Evolutionary conservation across 2,888 invertebrate genomes (phyloP), one percentile per base, ranked within the genome.

Genomic region (Torymus texanus): DNA sequence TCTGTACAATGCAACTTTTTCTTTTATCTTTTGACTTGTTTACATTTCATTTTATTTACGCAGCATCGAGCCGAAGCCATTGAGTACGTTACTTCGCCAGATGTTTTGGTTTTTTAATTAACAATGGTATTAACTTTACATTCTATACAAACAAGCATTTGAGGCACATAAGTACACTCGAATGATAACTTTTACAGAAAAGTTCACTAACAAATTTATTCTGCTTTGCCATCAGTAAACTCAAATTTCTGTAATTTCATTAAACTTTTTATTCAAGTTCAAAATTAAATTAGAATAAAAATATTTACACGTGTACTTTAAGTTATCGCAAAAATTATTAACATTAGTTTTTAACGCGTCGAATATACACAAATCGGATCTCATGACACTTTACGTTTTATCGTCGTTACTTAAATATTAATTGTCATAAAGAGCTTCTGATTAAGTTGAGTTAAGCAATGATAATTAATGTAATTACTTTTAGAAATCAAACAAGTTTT

Each of bases 221-320:
- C 78, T 81, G 78, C 81, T 78, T 81, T 81, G 81, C 78, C 81
- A 81, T 65, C 75, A 78, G 81, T 78, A 81, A 81, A 76, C 81
- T 75, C 65, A 68, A 78, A 78, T 76, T 74, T 81, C 81, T 78
- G 78, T 21, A 79, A 76, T 41, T 53, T 59, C 68, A 2, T 59
- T 79, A 63, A 71, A 71, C 21, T 74, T 16, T 81, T 77, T 81
- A 75, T 79, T 78, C 51, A 79, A 61, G 75, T 67, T 72, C 72
- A 72, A 79, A 79, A 81, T 81, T 74, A 81, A 72, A 75, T 65
- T 78, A 79, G 78, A 81, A 80, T 79, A 75, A 77, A 81, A 79
- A 77, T 81, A 81, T 81, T 61, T 81, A 81, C 81, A 81, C 41
- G 67, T 74, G 13, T 81, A 29, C 76, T 77, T 79, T 56, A 79